Evolutionary conservation across 2,797 vertebrate genomes (phyloP).

Genomic region (Sebastolobus altivelis): DNA sequence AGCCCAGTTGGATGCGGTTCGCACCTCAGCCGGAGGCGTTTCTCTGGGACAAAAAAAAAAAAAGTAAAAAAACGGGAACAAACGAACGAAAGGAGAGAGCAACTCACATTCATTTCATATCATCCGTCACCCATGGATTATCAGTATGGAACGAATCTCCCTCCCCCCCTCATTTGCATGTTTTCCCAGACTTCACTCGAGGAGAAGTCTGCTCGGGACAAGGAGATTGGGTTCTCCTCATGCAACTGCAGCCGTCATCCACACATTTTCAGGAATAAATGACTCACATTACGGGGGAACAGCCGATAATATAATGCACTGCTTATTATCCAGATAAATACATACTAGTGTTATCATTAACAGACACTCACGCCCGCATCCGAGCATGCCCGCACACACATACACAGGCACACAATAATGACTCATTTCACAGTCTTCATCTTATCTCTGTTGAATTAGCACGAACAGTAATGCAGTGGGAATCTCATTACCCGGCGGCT

Average conservation of each 20-base stretch:
- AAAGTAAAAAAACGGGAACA: slow-evolving; percentile 18
- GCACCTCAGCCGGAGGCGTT: slow-evolving; percentile 7
- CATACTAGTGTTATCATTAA: slow-evolving; percentile 46
- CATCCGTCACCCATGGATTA: slow-evolving; percentile 56
- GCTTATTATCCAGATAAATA: slow-evolving; percentile 56
- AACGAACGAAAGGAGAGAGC: slow-evolving; percentile 35
- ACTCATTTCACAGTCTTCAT: slow-evolving; percentile 66
- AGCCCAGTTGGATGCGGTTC: slow-evolving; percentile 17
- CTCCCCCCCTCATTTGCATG: slow-evolving; percentile 76
- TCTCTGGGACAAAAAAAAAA: background rate
- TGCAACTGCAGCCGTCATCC: slow-evolving; percentile 12
- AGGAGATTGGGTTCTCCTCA: slow-evolving; percentile 37
- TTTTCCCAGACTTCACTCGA: slow-evolving; percentile 50
- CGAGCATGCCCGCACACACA: slow-evolving; percentile 20
- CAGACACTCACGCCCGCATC: slow-evolving; percentile 22
- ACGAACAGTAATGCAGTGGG: slow-evolving; percentile 17
- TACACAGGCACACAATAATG: slow-evolving; percentile 38
- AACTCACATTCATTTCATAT: slow-evolving; percentile 58
- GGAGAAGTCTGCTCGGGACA: slow-evolving; percentile 19
- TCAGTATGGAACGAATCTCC: slow-evolving; percentile 48
- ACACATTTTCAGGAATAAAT: slow-evolving; percentile 43
- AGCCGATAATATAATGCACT: slow-evolving; percentile 33
- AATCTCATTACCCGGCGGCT: slow-evolving; percentile 43
- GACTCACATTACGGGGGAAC: slow-evolving; percentile 33
- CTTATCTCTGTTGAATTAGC: slow-evolving; percentile 58